Evolutionary conservation across 2,113 vertebrate genomes (phyloP).

Genomic region (Caranx melampygus): DNA sequence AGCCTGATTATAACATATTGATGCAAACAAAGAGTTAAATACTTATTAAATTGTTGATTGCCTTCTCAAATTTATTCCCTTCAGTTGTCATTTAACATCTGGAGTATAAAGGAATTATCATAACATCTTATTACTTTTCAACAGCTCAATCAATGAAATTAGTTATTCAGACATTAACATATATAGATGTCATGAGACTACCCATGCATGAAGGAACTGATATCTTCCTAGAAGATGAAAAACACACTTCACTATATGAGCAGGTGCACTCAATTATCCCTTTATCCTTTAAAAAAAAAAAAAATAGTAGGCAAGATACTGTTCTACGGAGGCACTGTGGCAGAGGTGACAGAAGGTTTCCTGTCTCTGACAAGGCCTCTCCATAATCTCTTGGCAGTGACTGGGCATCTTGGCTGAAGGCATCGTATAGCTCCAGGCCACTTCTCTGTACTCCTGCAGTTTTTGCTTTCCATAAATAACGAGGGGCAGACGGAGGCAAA

Average conservation of each 20-base stretch:
- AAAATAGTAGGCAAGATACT: conserved; percentile 7
- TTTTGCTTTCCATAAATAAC: conserved; percentile 76
- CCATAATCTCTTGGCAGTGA: conserved; percentile 63
- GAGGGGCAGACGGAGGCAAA: conserved; percentile 67
- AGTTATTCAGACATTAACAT: neutral
- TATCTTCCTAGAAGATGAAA: neutral
- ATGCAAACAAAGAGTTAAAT: neutral
- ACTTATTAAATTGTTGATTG: neutral
- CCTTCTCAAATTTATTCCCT: neutral
- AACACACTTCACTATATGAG: neutral
- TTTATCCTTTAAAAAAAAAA: conserved; percentile 39
- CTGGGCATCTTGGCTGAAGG: conserved; percentile 54
- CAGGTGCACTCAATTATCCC: conserved; percentile 19
- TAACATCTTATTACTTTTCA: neutral
- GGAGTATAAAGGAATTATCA: neutral
- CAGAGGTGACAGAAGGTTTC: conserved; percentile 62
- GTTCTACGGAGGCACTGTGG: conserved; percentile 22
- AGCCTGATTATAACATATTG: neutral
- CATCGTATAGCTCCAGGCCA: conserved; percentile 56
- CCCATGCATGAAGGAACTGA: neutral
- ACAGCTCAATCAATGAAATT: neutral
- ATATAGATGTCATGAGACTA: neutral
- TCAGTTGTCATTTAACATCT: neutral
- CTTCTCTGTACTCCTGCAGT: conserved; percentile 61
- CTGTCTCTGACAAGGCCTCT: conserved; percentile 54